These are phyloP conservation scores for Epirrhoe tristata DNA, from an alignment of 2,888 invertebrate genomes.

Conservation along the genomic window DNA sequence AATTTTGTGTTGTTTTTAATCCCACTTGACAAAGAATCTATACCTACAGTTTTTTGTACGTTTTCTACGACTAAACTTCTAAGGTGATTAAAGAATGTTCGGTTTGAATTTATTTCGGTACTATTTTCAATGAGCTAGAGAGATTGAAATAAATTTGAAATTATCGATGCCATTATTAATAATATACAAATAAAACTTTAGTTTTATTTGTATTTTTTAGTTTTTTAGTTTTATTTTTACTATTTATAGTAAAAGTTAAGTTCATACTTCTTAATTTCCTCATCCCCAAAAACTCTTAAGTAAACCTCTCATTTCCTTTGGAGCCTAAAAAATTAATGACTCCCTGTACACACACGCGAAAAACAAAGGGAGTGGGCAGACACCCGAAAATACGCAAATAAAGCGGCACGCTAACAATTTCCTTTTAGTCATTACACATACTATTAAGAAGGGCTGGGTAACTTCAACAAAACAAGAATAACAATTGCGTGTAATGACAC, in stretches of 20 bases:
- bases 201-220: too few relatives aligned
- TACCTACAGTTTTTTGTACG: too few relatives aligned
- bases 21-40: too few relatives aligned
- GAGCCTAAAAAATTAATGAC: constrained; percentile 74
- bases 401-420: constrained; percentile 72
- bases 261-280: constrained; percentile 28
- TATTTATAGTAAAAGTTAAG: constrained; percentile 1
- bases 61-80: too few relatives aligned
- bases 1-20: too few relatives aligned
- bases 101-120: too few relatives aligned
- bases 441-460: constrained; percentile 38
- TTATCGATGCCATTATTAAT: background rate
- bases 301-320: constrained; percentile 69
- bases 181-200: too few relatives aligned
- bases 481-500: background rate
- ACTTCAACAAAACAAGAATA: background rate
- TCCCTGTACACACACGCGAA: constrained; percentile 71
- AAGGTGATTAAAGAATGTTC: too few relatives aligned
- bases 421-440: constrained; percentile 67
- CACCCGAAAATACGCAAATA: constrained; percentile 75
- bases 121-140: too few relatives aligned
- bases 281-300: constrained; percentile 44
- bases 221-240: too few relatives aligned
- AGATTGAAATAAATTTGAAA: too few relatives aligned
- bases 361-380: constrained; percentile 66